A percentile compares a stretch with the other conserved stretches of the same genome.
Conservation (phyloP, 2,888 invertebrate species). For the Ennomos quercinarius region DNA sequence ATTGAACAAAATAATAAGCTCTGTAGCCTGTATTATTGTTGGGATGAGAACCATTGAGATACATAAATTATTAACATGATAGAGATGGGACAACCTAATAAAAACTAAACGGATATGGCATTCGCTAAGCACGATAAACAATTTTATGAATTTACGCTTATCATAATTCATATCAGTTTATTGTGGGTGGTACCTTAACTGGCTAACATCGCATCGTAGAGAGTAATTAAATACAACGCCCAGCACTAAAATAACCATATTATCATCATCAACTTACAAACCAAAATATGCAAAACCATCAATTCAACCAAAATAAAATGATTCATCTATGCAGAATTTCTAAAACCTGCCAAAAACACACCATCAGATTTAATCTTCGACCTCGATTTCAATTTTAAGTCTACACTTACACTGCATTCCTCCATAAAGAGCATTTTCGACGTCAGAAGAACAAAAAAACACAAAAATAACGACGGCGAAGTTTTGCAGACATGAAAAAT, state of each 20-base stretch:
- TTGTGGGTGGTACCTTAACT: background rate
- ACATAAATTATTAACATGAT: no score
- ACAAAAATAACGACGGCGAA: conserved; percentile 18
- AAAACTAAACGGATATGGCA: background rate
- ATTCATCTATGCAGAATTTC: background rate
- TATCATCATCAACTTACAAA: background rate
- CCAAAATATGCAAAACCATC: no score
- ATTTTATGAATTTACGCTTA: background rate
- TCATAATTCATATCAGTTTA: background rate
- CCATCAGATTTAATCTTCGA: background rate
- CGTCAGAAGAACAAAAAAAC: conserved; percentile 26
- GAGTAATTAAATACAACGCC: no score
- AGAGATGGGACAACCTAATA: no score
- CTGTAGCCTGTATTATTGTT: no score
- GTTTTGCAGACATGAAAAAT: conserved; percentile 22
- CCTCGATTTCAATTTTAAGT: background rate
- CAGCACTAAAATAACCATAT: no score
- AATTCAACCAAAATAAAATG: background rate
- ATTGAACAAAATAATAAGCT: no score
- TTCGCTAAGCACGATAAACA: background rate
- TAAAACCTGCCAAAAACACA: background rate
- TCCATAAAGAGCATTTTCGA: conserved; percentile 29
- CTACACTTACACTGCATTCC: conserved; percentile 9
- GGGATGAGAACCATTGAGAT: no score
- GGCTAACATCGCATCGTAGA: background rate